A percentile compares a stretch with the other conserved stretches of the same genome.
Evolutionary conservation across 2,113 vertebrate genomes (phyloP).

Genomic region (Cyphomyrus plagiostoma): DNA sequence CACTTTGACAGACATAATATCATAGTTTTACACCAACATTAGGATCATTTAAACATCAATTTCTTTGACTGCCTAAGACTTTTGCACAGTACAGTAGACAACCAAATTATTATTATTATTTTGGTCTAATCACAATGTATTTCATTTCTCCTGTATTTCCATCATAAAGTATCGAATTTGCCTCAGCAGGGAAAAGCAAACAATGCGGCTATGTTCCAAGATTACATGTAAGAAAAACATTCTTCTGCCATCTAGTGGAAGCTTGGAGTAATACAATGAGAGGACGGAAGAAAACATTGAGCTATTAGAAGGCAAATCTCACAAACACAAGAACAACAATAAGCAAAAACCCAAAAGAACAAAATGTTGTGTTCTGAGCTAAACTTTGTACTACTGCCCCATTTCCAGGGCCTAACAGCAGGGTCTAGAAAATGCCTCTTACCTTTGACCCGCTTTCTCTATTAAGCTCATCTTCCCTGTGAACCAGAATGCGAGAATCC

Average conservation of each 20-base stretch:
- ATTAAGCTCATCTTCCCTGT: constrained; percentile 46
- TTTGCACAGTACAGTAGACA: not conserved
- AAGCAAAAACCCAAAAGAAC: not conserved
- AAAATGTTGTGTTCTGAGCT: not conserved
- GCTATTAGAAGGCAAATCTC: not conserved
- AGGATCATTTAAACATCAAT: not conserved
- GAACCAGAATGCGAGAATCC: constrained; percentile 23
- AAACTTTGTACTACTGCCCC: not conserved
- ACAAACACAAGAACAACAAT: not conserved
- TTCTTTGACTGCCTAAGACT: not conserved
- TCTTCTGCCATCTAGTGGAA: constrained; percentile 55
- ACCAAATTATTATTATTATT: not conserved
- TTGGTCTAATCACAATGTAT: not conserved
- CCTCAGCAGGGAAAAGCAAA: not conserved
- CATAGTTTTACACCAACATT: not conserved
- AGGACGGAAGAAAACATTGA: not conserved
- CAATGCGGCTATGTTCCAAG: not conserved
- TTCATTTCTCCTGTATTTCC: not conserved
- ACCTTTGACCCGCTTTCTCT: constrained; percentile 57
- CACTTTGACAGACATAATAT: not conserved
- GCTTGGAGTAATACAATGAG: not conserved
- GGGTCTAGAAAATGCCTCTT: not conserved
- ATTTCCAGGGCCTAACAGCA: not conserved
- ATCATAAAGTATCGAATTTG: not conserved
- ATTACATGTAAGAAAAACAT: not conserved